Conservation (phyloP, 2,113 vertebrate species). For the Indicator maculatus region DNA sequence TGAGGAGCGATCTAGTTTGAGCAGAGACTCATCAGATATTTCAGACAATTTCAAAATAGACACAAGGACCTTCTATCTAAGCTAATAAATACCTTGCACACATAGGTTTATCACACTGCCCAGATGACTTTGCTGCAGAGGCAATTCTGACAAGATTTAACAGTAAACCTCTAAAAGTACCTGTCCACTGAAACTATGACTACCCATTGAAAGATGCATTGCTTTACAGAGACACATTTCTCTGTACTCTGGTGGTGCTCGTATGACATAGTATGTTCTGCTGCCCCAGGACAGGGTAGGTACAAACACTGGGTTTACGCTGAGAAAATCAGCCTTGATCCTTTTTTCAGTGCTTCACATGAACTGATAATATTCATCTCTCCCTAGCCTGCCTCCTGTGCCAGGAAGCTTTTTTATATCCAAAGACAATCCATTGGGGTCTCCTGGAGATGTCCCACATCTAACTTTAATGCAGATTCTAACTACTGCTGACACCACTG, state of each 20-base stretch:
- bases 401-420: background rate
- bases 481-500: rapidly evolving
- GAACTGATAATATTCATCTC: background rate
- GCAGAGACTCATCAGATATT: background rate
- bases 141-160: background rate
- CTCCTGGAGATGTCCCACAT: background rate
- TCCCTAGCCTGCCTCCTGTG: background rate
- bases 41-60: background rate
- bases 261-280: background rate
- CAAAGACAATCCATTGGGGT: background rate
- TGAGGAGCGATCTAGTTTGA: background rate
- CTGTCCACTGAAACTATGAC: background rate
- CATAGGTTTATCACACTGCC: background rate
- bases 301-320: background rate
- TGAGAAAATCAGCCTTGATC: background rate
- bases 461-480: background rate
- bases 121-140: background rate
- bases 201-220: background rate
- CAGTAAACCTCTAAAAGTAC: background rate
- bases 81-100: background rate
- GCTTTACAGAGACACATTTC: background rate
- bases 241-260: rapidly evolving
- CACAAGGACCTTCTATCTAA: background rate
- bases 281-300: background rate
- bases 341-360: background rate